Evolutionary conservation across 2,888 invertebrate genomes (phyloP), one percentile per base, ranked within the genome.

Genomic region (Torymus texanus): DNA sequence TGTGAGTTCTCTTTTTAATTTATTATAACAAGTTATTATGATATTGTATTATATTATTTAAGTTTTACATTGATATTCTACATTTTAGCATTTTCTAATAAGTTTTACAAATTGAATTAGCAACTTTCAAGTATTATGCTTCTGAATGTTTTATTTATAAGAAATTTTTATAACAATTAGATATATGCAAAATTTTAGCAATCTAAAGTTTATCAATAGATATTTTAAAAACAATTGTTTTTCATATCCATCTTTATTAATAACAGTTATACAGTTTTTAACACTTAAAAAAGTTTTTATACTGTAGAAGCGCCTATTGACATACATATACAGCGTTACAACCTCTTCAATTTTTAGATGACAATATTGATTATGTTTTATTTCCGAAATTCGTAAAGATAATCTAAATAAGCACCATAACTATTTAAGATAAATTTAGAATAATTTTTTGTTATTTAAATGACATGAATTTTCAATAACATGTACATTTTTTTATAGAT

Each of bases 201-300:
- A 41, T 8, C 41, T 18, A 58, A 16, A 18, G 10, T 58, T 58
- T 41, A 8, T 41, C 41, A 41, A 41, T 41, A 41, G 41, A 41
- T 41, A 41, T 41, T 41, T 41, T 41, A 41, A 41, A 41, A 41
- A 41, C 41, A 75, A 21, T 29, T 63, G 55, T 61, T 53, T 67
- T 76, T 76, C 70, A 63, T 70, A 50, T 62, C 24, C 76, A 76
- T 76, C 63, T 76, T 76, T 76, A 76, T 70, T 76, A 76, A 76
- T 70, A 76, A 76, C 63, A 70, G 21, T n/a, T 56, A 12, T 63
- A 70, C 56, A 68, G 29, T 76, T 41, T 59, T 76, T 41, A 75
- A 75, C 61, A 68, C 61, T 61, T 55, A 70, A 62, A 74, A 76
- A 68, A 41, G 56, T 76, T 61, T 61, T 62, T 50, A 50, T 63